Percentiles rank a stretch among this genome's conserved stretches.
These are phyloP conservation scores for Epizoanthus rinbou DNA, from an alignment of 92 coral and sea anemone genomes.

Conservation along the genomic window DNA sequence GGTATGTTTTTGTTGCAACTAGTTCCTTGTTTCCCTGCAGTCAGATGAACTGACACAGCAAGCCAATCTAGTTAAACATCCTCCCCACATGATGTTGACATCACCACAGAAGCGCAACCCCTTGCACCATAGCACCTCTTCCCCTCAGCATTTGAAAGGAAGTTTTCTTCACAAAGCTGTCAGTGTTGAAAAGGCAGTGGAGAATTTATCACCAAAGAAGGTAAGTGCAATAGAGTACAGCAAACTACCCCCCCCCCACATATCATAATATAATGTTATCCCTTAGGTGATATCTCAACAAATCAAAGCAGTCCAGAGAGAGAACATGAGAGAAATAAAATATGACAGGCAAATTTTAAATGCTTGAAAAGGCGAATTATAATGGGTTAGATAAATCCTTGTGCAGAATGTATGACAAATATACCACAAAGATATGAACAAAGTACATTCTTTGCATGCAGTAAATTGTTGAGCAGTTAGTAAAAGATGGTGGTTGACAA, in stretches of 20 bases:
- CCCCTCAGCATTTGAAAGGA: conserved; percentile 89
- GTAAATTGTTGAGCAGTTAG: too few relatives aligned
- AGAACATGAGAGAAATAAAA: too few relatives aligned
- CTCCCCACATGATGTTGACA: conserved; percentile 63
- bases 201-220: conserved; percentile 81
- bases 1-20: too few relatives aligned
- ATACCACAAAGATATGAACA: too few relatives aligned
- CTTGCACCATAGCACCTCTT: conserved; percentile 60
- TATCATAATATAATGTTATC: not conserved
- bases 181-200: conserved; percentile 76
- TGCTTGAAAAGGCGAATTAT: too few relatives aligned
- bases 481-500: too few relatives aligned
- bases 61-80: conserved; percentile 60
- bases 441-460: too few relatives aligned
- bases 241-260: not conserved
- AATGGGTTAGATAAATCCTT: too few relatives aligned
- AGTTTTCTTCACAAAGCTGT: conserved; percentile 92
- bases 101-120: conserved; percentile 89
- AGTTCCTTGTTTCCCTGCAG: conserved; percentile 20
- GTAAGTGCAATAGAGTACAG: conserved; percentile 34
- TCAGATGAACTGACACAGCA: conserved; percentile 56
- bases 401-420: too few relatives aligned
- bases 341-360: too few relatives aligned
- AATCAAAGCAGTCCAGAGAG: too few relatives aligned
- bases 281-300: too few relatives aligned